Percentiles rank a stretch among this genome's conserved stretches.
These are phyloP conservation scores for Physella acuta DNA, from an alignment of 1,140 invertebrate species.

Conservation along the genomic window DNA sequence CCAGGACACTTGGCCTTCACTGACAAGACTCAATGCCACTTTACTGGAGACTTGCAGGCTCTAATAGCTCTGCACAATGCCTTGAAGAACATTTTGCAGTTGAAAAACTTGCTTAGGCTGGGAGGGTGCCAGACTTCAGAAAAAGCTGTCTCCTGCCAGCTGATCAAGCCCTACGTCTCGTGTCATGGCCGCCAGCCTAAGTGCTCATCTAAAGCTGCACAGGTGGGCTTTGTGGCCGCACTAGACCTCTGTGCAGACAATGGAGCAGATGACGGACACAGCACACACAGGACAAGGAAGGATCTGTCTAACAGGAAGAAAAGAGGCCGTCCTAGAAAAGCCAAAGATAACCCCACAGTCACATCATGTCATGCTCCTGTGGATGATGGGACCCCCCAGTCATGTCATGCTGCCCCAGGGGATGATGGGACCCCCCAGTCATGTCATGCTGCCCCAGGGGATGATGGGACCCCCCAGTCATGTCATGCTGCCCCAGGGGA, in stretches of 20 bases:
- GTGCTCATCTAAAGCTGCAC: not conserved
- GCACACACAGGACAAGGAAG: not conserved
- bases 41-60: not conserved
- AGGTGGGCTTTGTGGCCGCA: slow-evolving; percentile 6
- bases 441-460: not conserved
- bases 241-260: not conserved
- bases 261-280: slow-evolving; percentile 1
- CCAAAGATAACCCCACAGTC: not conserved
- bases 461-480: not conserved
- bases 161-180: slow-evolving; percentile 18
- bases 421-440: not conserved
- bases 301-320: not conserved
- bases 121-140: too few species aligned
- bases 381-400: not conserved
- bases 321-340: slow-evolving; percentile 1
- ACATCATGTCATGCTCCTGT: not conserved
- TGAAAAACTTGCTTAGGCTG: too few species aligned
- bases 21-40: not conserved
- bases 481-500: not conserved
- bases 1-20: not conserved
- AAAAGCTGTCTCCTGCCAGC: slow-evolving; percentile 3
- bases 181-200: slow-evolving; percentile 5
- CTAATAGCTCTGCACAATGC: too few species aligned
- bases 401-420: not conserved
- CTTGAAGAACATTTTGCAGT: too few species aligned